Evolutionary conservation across 2,888 invertebrate species (phyloP), one percentile per base, ranked within the genome.

Genomic region (Aricia artaxerxes): DNA sequence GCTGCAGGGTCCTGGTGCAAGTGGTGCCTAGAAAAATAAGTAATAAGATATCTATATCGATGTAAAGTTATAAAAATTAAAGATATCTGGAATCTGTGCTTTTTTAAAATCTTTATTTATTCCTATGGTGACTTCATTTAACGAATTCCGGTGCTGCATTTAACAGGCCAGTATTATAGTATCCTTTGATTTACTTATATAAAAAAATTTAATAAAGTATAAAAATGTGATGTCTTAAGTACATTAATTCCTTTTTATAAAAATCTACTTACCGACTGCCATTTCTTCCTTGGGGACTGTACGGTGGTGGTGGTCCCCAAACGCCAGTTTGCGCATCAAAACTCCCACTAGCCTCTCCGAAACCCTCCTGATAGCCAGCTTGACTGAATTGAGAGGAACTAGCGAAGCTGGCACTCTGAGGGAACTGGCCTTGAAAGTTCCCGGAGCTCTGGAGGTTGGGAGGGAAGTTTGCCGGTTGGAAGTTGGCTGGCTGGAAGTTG

Each of bases 291-390:
- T 97, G 97, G 78, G 97, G 97, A 80, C 97, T 97, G 86, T 98
- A 98, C 0, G 98, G 98, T 0, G 98, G 98, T 0, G 98, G 98
- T 0, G 98, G 98, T 0, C 98, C 98, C 98, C 98, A 98, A 31
- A 92, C 91, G 0, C 93, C 97, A 87, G 91, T 96, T 90, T 87
- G 95, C 80, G 87, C 95, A 86, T 85, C 96, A 91, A 85, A 96
- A 91, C 86, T 96, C 85, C 89, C 96, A 83, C 87, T 95, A 82
- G 87, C 93, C 88, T 86, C 96, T 40, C 96, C 95, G 84, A 96
- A 97, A 1, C 94, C 94, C 93, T 94, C 82, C 57, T 80, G 73
- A 87, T 88, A 64, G 87, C 88, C 77, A 87, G 90, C 79, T 89
- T 91, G 72, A 0, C 82, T 78, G 80, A 87, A 89, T 44, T 85